Evolutionary conservation across 2,797 vertebrate genomes (phyloP).

Genomic region (Telmatherina bonti): DNA sequence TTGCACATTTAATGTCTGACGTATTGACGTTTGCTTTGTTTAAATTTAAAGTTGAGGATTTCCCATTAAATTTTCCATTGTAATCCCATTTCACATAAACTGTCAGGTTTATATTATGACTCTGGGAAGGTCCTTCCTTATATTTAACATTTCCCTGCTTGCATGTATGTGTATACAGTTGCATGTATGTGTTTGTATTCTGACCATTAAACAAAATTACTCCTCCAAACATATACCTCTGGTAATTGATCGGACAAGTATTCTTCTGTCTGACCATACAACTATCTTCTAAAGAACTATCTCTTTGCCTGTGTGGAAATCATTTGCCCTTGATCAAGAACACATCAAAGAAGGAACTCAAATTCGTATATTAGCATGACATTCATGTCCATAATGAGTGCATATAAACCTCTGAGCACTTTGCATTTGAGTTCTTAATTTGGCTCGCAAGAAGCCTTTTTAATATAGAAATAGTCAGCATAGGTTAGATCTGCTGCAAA

Average conservation of each 20-base stretch:
- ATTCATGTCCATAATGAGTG: background rate
- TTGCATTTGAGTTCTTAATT: slow-evolving; percentile 45
- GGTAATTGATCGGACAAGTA: background rate
- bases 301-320: background rate
- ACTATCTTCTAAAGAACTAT: background rate
- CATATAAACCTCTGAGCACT: background rate
- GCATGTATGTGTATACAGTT: no score
- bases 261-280: background rate
- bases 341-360: background rate
- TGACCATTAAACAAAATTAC: background rate
- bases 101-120: background rate
- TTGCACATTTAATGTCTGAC: background rate
- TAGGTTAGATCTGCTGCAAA: slow-evolving; percentile 54
- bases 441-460: slow-evolving; percentile 34
- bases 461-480: slow-evolving; percentile 48
- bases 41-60: background rate
- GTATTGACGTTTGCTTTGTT: background rate
- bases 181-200: background rate
- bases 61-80: accelerated
- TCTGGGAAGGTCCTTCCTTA: background rate
- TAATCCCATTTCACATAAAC: background rate
- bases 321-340: background rate
- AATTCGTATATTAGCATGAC: background rate
- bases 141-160: no score
- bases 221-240: background rate